Conservation (phyloP, 2,797 vertebrate species). For the Lemur catta region DNA sequence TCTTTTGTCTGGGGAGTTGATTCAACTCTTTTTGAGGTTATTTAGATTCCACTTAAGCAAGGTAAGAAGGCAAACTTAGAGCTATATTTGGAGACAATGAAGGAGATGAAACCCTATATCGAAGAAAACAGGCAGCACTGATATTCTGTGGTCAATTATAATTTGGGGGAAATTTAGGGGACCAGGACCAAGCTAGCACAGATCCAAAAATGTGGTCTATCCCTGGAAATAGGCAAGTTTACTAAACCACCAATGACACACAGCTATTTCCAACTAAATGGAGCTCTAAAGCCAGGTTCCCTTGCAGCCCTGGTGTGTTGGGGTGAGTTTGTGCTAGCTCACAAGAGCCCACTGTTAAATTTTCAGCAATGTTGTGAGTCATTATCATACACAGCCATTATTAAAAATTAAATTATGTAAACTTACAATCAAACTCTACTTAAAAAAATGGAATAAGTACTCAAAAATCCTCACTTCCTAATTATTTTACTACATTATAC, state of each 20-base stretch:
- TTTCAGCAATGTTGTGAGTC: neutral
- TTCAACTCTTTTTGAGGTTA: neutral
- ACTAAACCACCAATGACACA: conserved; percentile 39
- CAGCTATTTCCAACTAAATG: neutral
- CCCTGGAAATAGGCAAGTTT: conserved; percentile 15
- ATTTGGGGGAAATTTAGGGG: neutral
- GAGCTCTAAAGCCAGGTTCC: neutral
- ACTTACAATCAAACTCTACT: neutral
- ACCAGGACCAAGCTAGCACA: conserved; percentile 12
- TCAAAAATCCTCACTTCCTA: neutral
- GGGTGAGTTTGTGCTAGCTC: neutral
- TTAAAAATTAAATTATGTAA: neutral
- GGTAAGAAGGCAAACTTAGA: conserved; percentile 62
- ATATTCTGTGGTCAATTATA: conserved; percentile 45
- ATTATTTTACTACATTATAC: rapidly evolving
- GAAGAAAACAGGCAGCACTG: neutral
- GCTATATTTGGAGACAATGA: conserved; percentile 56
- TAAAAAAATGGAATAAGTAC: neutral
- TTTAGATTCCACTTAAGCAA: conserved; percentile 63
- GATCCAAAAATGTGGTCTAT: conserved; percentile 20
- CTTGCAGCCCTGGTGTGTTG: neutral
- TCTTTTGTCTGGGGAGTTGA: neutral
- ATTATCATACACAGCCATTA: neutral
- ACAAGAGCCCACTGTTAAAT: neutral
- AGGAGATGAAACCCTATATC: conserved; percentile 36